These are phyloP conservation scores for Cuculus canorus DNA, from an alignment of 2,797 vertebrate genomes.

Conservation along the genomic window DNA sequence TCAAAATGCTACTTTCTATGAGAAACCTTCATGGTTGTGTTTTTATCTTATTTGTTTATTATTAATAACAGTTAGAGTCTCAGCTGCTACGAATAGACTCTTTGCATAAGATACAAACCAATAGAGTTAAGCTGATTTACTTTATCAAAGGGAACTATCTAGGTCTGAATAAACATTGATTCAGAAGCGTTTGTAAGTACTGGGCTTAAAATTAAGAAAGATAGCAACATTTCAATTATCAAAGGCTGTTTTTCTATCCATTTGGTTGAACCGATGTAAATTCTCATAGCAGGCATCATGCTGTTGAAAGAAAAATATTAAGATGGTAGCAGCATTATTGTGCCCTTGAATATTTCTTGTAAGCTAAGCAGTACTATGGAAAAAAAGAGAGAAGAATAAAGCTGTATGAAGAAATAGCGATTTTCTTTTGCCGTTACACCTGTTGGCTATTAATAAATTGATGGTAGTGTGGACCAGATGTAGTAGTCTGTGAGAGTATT, in stretches of 20 bases:
- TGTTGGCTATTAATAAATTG: not conserved
- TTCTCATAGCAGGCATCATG: not conserved
- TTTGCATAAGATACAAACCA: not conserved
- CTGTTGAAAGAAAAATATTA: not conserved
- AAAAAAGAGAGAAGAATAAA: not conserved
- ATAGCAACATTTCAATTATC: not conserved
- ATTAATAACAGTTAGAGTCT: not conserved
- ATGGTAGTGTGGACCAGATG: not conserved
- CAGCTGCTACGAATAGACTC: not conserved
- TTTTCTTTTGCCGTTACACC: not conserved
- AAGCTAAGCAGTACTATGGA: not conserved
- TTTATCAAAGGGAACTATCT: not conserved
- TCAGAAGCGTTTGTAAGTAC: not conserved
- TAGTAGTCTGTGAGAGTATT: not conserved
- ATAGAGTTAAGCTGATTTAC: not conserved
- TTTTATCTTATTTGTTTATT: not conserved
- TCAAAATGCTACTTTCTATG: not conserved
- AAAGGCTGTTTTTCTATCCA: not conserved
- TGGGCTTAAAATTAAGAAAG: not conserved
- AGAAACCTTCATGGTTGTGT: not conserved
- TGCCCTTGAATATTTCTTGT: not conserved
- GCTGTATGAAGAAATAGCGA: not conserved
- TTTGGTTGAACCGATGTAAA: not conserved
- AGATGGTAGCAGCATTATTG: not conserved
- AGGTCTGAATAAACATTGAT: not conserved